Evolutionary conservation across 92 coral and sea anemone species (phyloP).

Genomic region (Zoanthus gigantus): DNA sequence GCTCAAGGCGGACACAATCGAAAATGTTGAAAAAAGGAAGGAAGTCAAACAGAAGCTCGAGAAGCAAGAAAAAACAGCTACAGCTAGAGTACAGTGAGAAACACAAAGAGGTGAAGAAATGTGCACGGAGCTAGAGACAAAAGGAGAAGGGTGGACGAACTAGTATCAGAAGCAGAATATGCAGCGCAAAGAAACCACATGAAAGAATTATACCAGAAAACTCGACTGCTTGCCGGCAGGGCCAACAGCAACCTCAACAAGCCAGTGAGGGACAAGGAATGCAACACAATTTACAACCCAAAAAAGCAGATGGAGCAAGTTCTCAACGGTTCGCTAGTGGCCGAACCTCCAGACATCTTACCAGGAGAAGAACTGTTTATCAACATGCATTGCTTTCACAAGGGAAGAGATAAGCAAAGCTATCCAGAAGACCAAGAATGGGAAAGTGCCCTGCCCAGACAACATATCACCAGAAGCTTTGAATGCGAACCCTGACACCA

Average conservation of each 20-base stretch:
- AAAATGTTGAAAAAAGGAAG: background rate
- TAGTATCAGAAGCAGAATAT: background rate
- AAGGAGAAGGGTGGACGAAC: background rate
- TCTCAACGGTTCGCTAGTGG: background rate
- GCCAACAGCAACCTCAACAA: too few species aligned
- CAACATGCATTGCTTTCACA: background rate
- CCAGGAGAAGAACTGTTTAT: conserved; percentile 18
- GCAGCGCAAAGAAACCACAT: conserved; percentile 1
- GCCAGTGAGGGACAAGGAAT: background rate
- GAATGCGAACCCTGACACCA: conserved; percentile 3
- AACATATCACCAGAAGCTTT: conserved; percentile 15
- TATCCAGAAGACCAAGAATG: conserved; percentile 8
- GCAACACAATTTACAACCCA: background rate
- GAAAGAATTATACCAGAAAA: background rate
- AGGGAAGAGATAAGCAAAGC: conserved; percentile 6
- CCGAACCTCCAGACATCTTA: background rate
- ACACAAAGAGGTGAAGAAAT: background rate
- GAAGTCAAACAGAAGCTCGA: background rate
- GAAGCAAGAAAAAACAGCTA: background rate
- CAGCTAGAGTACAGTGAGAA: conserved; percentile 4
- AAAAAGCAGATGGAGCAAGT: background rate
- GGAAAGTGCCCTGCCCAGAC: background rate
- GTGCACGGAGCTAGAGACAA: conserved; percentile 2
- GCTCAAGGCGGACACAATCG: background rate
- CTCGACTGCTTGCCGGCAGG: background rate